These are phyloP conservation scores for Gallinago undulata DNA, from an alignment of 2,113 vertebrate species.

Conservation along the genomic window DNA sequence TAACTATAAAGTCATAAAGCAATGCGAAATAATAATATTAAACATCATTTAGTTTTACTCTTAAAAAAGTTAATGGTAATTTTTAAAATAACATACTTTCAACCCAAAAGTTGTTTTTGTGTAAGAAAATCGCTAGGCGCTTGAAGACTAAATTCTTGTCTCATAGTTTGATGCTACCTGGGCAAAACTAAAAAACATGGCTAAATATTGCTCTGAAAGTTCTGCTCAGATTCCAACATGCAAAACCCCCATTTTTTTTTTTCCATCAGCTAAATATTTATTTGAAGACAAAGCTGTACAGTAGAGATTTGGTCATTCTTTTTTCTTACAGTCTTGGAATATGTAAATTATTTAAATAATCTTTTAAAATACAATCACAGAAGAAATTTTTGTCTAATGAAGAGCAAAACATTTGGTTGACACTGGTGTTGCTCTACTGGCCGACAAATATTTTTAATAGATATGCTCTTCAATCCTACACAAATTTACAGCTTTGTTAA, in stretches of 20 bases:
- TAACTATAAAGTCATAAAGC: background rate
- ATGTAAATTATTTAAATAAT: background rate
- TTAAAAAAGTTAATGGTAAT: background rate
- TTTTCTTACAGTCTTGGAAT: background rate
- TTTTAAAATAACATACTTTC: background rate
- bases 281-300: background rate
- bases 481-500: background rate
- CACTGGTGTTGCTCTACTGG: background rate
- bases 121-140: background rate
- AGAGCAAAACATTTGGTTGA: background rate
- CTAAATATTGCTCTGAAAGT: background rate
- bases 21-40: background rate
- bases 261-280: background rate
- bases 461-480: background rate
- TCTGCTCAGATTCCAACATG: background rate
- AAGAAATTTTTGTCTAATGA: background rate
- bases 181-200: background rate
- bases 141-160: background rate
- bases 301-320: background rate
- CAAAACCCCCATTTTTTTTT: background rate
- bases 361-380: background rate
- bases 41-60: background rate
- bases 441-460: conserved; percentile 4
- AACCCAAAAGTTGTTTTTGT: background rate
- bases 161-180: background rate